These are phyloP conservation scores for Oncorhynchus mykiss DNA, from an alignment of 2,113 vertebrate genomes.

Conservation along the genomic window DNA sequence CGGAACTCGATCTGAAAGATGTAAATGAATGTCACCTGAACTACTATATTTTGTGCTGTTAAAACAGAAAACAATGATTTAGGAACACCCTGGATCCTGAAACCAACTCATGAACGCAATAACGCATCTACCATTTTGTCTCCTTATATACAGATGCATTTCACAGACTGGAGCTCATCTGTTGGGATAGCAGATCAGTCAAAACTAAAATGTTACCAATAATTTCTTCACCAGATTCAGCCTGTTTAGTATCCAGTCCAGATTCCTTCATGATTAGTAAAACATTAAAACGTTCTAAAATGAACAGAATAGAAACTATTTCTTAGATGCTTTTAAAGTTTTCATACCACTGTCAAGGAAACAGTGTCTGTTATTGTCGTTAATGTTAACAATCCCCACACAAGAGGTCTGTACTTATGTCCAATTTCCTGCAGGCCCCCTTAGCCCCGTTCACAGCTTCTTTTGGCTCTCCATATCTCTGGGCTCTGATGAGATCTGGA, in stretches of 20 bases:
- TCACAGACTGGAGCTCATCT: neutral
- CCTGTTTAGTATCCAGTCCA: neutral
- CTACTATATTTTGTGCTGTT: neutral
- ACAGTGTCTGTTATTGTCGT: neutral
- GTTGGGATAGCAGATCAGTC: too few species aligned
- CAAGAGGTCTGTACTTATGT: neutral
- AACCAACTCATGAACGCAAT: neutral
- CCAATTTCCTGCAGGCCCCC: conserved; percentile 6
- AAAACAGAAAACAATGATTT: neutral
- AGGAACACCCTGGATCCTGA: neutral
- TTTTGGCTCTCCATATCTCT: conserved; percentile 38
- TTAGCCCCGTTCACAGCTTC: conserved; percentile 26
- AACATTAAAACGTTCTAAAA: neutral
- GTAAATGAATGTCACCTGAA: too few species aligned
- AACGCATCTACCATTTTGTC: neutral
- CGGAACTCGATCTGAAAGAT: too few species aligned
- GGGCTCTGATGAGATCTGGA: conserved; percentile 58
- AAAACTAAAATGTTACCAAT: too few species aligned
- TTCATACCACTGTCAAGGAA: neutral
- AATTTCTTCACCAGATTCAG: too few species aligned
- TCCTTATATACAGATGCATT: neutral
- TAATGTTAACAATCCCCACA: neutral
- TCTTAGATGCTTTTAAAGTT: neutral
- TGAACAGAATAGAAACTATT: neutral
- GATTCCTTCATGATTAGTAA: neutral